phyloP scores from a whole-genome alignment of 1,140 invertebrate genomes.

The Lepidotrigona ventralis region DNA sequence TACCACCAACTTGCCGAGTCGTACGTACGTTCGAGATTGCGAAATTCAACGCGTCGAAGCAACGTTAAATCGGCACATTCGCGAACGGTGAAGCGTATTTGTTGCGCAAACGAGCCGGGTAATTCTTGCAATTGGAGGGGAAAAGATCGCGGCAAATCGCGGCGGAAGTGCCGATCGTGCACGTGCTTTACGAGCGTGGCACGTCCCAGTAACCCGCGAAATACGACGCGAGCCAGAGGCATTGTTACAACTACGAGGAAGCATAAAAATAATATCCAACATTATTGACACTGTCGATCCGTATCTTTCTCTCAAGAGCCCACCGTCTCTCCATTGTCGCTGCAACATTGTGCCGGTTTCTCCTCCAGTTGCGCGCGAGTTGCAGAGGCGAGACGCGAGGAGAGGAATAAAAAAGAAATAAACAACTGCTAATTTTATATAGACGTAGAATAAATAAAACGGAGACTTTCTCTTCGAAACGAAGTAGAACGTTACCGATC shows the following conservation, averaged over 20 bases:
- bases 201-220: conserved; percentile 55
- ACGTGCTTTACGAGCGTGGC: conserved; percentile 30
- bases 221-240: conserved; percentile 40
- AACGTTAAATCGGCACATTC: no score
- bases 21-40: not conserved
- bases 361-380: not conserved
- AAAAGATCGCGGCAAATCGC: conserved; percentile 29
- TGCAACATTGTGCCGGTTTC: conserved; percentile 10
- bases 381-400: not conserved
- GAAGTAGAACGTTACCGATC: not conserved
- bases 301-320: conserved; percentile 37
- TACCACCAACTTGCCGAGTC: not conserved
- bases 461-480: conserved; percentile 26
- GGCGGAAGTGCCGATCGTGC: conserved; percentile 45
- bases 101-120: conserved; percentile 50
- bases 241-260: conserved; percentile 61
- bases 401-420: not conserved
- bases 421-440: conserved; percentile 34
- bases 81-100: conserved; percentile 16
- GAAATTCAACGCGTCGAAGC: no score
- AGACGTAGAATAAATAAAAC: conserved; percentile 10
- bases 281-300: conserved; percentile 49
- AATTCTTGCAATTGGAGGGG: conserved; percentile 30
- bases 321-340: conserved; percentile 34
- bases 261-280: conserved; percentile 56